Evolutionary conservation across 1,140 invertebrate species (phyloP), one percentile per base, ranked within the genome.

Genomic region (Drosophila tristis): DNA sequence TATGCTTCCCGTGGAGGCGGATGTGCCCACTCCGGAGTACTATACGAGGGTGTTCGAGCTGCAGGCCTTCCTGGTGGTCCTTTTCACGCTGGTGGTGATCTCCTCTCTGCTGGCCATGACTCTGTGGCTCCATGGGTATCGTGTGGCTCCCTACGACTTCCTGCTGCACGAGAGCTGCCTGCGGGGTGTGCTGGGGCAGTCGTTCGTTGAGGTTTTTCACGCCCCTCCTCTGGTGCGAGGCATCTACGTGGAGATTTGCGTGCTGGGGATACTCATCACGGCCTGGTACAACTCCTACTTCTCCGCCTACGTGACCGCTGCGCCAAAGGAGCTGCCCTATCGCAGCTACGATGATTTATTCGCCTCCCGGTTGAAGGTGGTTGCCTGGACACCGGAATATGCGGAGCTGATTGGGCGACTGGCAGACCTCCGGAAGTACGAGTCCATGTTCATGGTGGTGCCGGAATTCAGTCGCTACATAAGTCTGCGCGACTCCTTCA

Each of bases 261-360:
- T 87, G 4, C 31, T 91, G 15, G 90, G 90, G 7, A 78, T 91
- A 15, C 54, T 91, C 7, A 64, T 91, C 4, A 90, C 90, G 2
- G 85, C 78, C 15, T 90, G 82, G 70, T 91, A 90, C 9, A 91
- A 91, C 16, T 81, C 90, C 0, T 90, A 86, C 49, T 91, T 91
- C 48, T 87, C 90, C 9, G 76, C 90, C 20, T 91, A 85, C 51
- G 78, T 89, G 16, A 91, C 90, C 7, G 86, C 66, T 8, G 53
- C 76, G 0, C 90, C 90, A 0, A 91, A 89, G 26, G 62, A 67
- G 39, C n/a, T 55, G 2, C 60, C 75, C 1, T 74, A 78, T 7
- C 54, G 50, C 4, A 80, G 31, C 23, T 89, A 71, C 29, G 90
- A 91, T 25, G 90, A 91, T 47, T 59, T 91, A 1, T 13, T 90